Base-by-base conservation (phyloP, 2,888 invertebrate genomes). In the Crematogaster levior region DNA sequence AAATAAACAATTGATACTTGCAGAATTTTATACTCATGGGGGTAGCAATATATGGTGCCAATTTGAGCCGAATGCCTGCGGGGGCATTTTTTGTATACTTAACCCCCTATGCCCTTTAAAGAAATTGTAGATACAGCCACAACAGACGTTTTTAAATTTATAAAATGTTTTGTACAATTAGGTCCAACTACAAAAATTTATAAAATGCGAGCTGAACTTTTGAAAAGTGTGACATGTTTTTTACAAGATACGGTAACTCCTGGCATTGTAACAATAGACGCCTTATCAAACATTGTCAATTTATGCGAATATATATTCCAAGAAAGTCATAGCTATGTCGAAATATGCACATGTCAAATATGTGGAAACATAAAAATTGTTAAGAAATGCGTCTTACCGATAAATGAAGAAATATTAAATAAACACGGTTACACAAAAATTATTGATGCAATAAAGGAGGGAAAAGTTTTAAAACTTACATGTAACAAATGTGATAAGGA, bases 151-250 rank as follows among this genome's bases (percentile, higher is more conserved):
- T 48, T 66, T 6, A 66, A 30, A 66, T 66, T 48, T 48, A 34
- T 66, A 34, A 66, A 66, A 66, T n/a, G 6, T 12, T 48, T 66
- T 30, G 27, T 48, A n/a, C 66, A 66, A 66, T 30, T 34, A 48
- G 21, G 30, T 15, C 6, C 48, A 18, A 48, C n/a, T 12, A 66
- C 10, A 66, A 46, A n/a, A 10, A 48, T n/a, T 66, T 30, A 66
- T 21, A 48, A 66, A 66, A 66, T 48, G 24, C 5, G 48, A 48
- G 21, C 66, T n/a, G 30, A 48, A 66, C 10, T 48, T 48, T 48
- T 34, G 3, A 66, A 34, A 66, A 66, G 1, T 66, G 48, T 48
- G 1, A 12, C 7, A 65, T 27, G 4, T 30, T 66, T 46, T 48
- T 18, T 66, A 30, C 9, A 46, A 65, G 9, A 46, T 27, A 46